These are phyloP conservation scores for Salvelinus fontinalis DNA, from an alignment of 2,113 vertebrate species.

Conservation along the genomic window DNA sequence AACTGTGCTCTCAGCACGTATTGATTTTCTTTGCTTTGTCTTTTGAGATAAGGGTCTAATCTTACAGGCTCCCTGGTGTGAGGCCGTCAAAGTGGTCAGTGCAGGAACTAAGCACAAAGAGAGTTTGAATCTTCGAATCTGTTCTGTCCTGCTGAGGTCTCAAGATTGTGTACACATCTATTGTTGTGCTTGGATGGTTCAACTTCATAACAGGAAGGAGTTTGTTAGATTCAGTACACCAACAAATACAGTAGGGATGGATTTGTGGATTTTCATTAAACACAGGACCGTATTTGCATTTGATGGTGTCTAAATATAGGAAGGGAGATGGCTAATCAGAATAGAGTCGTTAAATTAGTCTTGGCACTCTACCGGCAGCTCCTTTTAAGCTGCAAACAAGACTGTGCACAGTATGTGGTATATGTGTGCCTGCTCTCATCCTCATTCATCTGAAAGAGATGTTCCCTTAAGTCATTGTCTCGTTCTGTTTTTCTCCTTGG, in stretches of 20 bases:
- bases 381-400: not conserved
- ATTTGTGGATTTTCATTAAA: not conserved
- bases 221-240: not conserved
- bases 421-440: not conserved
- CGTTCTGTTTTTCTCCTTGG: not conserved
- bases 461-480: not conserved
- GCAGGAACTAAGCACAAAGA: not conserved
- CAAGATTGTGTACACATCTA: not conserved
- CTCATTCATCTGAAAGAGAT: not conserved
- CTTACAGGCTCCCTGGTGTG: not conserved
- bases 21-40: not conserved
- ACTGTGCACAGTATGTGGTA: constrained; percentile 10
- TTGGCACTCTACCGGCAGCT: not conserved
- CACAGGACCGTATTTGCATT: not conserved
- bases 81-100: not conserved
- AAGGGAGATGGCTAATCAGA: not conserved
- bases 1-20: not conserved
- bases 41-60: not conserved
- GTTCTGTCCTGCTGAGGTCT: not conserved
- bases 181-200: not conserved
- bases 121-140: too few species aligned
- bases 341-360: not conserved
- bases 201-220: not conserved
- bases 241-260: too few species aligned
- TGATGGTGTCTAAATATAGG: constrained; percentile 6